These are phyloP conservation scores for Dallia pectoralis DNA, from an alignment of 2,797 vertebrate genomes.

Conservation along the genomic window DNA sequence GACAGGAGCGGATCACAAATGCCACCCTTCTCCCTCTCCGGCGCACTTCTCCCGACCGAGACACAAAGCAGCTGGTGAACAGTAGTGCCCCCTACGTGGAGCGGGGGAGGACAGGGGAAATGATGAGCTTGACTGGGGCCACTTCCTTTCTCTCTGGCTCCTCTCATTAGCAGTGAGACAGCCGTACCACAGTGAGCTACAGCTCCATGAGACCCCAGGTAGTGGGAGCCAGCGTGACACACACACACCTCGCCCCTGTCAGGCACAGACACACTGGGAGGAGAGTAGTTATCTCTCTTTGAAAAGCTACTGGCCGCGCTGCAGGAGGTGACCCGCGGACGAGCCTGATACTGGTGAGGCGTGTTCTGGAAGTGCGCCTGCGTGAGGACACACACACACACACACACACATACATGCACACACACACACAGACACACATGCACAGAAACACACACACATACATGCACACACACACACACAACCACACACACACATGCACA, in stretches of 20 bases:
- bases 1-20: neutral
- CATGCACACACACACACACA: constrained; percentile 39
- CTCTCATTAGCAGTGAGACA: constrained; percentile 64
- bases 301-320: constrained; percentile 57
- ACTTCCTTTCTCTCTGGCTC: constrained; percentile 59
- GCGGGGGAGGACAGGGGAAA: constrained; percentile 29
- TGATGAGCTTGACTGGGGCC: constrained; percentile 41
- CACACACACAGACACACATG: constrained; percentile 44
- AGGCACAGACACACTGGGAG: constrained; percentile 26
- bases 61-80: neutral
- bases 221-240: constrained; percentile 50
- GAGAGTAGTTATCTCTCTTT: constrained; percentile 65
- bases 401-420: constrained; percentile 41
- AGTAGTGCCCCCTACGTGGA: neutral
- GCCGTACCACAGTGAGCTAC: constrained; percentile 31
- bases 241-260: constrained; percentile 36
- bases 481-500: constrained; percentile 45
- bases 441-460: constrained; percentile 48
- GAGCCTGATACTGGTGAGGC: neutral
- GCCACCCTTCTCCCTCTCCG: neutral
- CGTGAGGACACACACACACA: constrained; percentile 39
- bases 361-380: constrained; percentile 39
- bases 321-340: constrained; percentile 35
- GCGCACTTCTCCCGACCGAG: neutral
- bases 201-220: constrained; percentile 49